phyloP scores from a whole-genome alignment of 2,888 invertebrate genomes.

The Melitaea athalia region DNA sequence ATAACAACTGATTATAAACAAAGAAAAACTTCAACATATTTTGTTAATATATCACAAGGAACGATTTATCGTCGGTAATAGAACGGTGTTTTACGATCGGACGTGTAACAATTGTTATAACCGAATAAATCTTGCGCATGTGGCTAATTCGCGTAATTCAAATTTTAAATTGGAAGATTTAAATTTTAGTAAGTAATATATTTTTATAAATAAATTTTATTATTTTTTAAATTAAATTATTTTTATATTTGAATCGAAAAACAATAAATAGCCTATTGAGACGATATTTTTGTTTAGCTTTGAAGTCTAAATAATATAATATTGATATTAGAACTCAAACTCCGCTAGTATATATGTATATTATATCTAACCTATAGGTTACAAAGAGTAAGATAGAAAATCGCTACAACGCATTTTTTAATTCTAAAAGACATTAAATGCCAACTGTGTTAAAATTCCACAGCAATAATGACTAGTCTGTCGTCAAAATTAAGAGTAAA shows the following conservation, averaged over 20 bases:
- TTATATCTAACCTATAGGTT: neutral
- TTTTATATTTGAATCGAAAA: too few species aligned
- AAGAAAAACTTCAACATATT: constrained; percentile 41
- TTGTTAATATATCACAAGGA: constrained; percentile 36
- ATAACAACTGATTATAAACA: constrained; percentile 48
- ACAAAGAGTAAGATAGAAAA: constrained; percentile 27
- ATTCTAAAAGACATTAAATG: constrained; percentile 39
- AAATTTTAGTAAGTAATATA: too few species aligned
- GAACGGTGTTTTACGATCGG: constrained; percentile 16
- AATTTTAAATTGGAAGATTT: too few species aligned
- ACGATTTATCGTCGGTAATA: constrained; percentile 25
- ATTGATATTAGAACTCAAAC: neutral
- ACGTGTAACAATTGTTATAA: constrained; percentile 17
- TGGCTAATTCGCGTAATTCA: constrained; percentile 4
- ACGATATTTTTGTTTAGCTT: too few species aligned
- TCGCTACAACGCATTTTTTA: constrained; percentile 25
- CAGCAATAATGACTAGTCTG: constrained; percentile 31
- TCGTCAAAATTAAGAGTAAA: constrained; percentile 20
- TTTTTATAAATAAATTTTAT: too few species aligned
- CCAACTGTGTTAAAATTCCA: constrained; percentile 39
- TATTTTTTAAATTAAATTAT: too few species aligned
- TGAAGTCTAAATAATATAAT: too few species aligned
- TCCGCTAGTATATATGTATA: neutral
- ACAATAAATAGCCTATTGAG: too few species aligned
- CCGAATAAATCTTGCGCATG: constrained; percentile 16